Base-by-base conservation (phyloP, 64 coral and sea anemone species). In the Stichodactyla mertensii region DNA sequence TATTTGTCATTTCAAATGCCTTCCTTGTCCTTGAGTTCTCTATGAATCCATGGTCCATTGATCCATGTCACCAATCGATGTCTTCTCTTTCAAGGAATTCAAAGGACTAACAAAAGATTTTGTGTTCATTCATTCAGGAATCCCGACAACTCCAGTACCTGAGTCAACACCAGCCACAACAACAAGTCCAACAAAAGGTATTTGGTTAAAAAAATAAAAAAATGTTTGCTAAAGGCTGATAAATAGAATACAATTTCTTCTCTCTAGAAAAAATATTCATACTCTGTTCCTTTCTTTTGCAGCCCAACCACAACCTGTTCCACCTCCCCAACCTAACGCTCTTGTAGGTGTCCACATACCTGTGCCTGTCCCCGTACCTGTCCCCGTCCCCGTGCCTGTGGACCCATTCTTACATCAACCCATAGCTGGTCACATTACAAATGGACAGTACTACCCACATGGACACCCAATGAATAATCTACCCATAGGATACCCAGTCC, bases 301-400 rank as follows among this genome's bases (percentile, higher is more conserved):
- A 74, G 24, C 5, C 5, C 64, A 22, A 69, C n/a, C 24, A 27
- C 24, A 28, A 74, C n/a, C 18, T n/a, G 62, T 22, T n/a, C 36
- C 62, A 6, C 82, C 82, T 2, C 14, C 45, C 4, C 54, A 55
- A 8, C 55, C 83, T 16, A 85, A 10, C 16, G 52, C 80, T 11
- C 24, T 64, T 4, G 8, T 85, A 4, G 55, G 83, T 61, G 56
- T 85, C 26, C 83, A 61, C 57, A 51, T 82, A 2, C 80, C 80
- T 11, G 51, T 82, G 4, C 80, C 80, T 10, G 83, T 85, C 0
- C 83, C 83, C 23, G 83, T 85, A 7, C 83, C 83, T 58, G 83
- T 85, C 0, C 83, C 55, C 11, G 56, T 85, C 0, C 16, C 83
- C 13, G 56, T 85, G 13, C 83, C 83, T 19, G 31, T 85, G 4